Evolutionary conservation across 2,113 vertebrate genomes (phyloP), one percentile per base, ranked within the genome.

Genomic region (Engystomops pustulosus): DNA sequence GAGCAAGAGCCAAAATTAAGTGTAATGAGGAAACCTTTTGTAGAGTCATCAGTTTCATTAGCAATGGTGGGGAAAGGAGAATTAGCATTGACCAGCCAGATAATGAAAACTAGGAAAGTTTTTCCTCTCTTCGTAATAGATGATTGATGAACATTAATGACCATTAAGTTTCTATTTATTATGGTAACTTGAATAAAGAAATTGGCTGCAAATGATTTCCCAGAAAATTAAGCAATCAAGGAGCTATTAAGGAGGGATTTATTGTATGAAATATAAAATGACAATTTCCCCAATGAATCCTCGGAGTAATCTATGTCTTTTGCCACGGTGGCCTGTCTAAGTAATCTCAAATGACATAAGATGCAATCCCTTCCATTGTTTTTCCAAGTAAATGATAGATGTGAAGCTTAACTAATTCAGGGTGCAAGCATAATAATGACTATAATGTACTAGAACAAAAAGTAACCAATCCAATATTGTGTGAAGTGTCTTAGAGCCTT

Each of bases 201-300:
- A 81, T 69, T 78, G 75, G 60, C 79, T 77, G 4, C 25, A 86
- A 32, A 47, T 71, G 84, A 88, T 80, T 72, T 74, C 81, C 85
- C 32, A 71, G 83, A 88, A 89, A 89, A 88, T 86, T 32, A 90
- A 89, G 53, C 77, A 86, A 90, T 82, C 85, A 81, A 89, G 55
- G 68, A 74, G 79, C 45, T 67, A 84, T 78, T 86, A 87, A 67
- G 65, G 32, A 86, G 75, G 78, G 79, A 87, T 70, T 86, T 76
- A 83, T 83, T 87, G 86, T 85, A 80, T 67, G 86, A 87, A 88
- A 79, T 80, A 85, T 34, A 79, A 79, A 80, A 84, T 71, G 80
- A 81, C 83, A 81, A 80, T 86, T 87, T 86, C 69, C 83, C 69
- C 60, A 88, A 71, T 84, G 84, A 81, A 84, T 17, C 81, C 30